These are phyloP conservation scores for Hyperoplus immaculatus DNA, from an alignment of 2,797 vertebrate genomes.

Conservation along the genomic window DNA sequence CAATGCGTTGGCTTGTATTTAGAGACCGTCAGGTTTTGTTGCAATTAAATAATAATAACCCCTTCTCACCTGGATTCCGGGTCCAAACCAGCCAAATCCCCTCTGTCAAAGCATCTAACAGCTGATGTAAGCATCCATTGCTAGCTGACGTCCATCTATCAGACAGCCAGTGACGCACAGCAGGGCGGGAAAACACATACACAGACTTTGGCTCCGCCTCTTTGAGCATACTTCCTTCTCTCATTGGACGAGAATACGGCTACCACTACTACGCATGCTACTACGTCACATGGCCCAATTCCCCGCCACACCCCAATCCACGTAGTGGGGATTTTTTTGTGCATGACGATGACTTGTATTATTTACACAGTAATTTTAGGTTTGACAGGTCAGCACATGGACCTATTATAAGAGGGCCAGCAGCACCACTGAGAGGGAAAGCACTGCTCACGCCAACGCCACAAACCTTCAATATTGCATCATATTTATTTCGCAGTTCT, in stretches of 20 bases:
- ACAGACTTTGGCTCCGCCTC: conserved; percentile 37
- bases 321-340: conserved; percentile 53
- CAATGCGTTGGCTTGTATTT: not conserved
- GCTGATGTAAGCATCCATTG: conserved; percentile 68
- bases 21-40: not conserved
- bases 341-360: conserved; percentile 3
- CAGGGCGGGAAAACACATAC: conserved; percentile 68
- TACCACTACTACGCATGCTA: not conserved
- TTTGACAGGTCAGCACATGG: conserved; percentile 14
- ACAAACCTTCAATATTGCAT: conserved; percentile 5
- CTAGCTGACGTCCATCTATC: conserved; percentile 55
- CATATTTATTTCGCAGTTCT: not conserved
- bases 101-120: conserved; percentile 61
- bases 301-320: conserved; percentile 45
- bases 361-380: conserved; percentile 23
- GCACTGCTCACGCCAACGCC: not conserved
- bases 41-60: not conserved
- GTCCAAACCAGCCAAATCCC: conserved; percentile 57
- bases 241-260: conserved; percentile 54
- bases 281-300: conserved; percentile 1
- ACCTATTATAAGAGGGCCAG: not conserved
- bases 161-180: conserved; percentile 52
- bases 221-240: not conserved
- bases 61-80: conserved; percentile 67
- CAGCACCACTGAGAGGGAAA: not conserved